Evolutionary conservation across 2,113 vertebrate species (phyloP), one percentile per base, ranked within the genome.

Genomic region (Dicerorhinus sumatrensis): DNA sequence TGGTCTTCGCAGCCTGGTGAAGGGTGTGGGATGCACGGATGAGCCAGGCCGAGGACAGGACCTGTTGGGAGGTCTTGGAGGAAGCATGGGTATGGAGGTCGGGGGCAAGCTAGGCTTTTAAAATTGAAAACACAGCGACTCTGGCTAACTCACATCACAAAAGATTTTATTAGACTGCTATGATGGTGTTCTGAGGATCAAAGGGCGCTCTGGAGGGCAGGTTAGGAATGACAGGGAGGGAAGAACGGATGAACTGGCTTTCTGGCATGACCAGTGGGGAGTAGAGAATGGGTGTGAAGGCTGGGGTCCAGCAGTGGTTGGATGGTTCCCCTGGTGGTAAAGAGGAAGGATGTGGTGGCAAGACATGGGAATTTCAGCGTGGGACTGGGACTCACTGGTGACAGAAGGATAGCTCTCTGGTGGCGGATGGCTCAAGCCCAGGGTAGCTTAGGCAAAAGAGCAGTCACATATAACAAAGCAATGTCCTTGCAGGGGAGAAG

Each of bases 11-110:
- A 29, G 58, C 39, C 62, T 29, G 12, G 9, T 16, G 6, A 69
- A 56, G 39, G 17, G 56, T 7, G 7, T 9, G 0, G 31, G 39
- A 6, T 13, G 9, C 18, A 0, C 1, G 46, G 31, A 9, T 27
- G 51, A 84, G 60, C 23, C 48, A 23, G 29, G 6, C 8, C 13
- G 14, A 77, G 33, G 36, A 75, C 5, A 39, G 51, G n/a, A 48
- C 33, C 23, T 77, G 11, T 42, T 16, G 21, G 13, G 20, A 8
- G 31, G 25, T 21, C 29, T 54, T 33, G 18, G 13, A 79, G 58
- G 31, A 69, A 67, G 60, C 21, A 1, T n/a, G 46, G 31, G 11
- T 39, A 0, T n/a, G 33, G 29, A 65, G 33, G 33, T 23, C 72
- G 56, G 29, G 46, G 31, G 33, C 39, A 33, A 87, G 67, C 31